Evolutionary conservation across 1,140 invertebrate genomes (phyloP).

Genomic region (Pogonomyrmex californicus): DNA sequence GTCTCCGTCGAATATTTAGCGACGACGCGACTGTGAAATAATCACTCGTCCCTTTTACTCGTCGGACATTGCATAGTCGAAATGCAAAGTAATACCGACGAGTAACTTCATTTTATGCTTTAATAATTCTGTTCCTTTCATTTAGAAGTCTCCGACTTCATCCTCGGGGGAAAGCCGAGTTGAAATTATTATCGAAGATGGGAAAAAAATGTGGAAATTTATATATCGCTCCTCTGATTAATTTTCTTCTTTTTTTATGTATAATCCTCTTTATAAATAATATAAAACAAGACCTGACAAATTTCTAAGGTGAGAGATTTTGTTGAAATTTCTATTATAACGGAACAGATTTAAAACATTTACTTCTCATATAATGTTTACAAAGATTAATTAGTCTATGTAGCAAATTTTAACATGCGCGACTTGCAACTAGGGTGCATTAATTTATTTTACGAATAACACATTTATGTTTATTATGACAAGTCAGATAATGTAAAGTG

Average conservation of each 20-base stretch:
- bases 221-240: not conserved
- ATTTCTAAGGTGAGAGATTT: not conserved
- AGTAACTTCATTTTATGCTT: not conserved
- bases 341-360: not conserved
- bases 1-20: slow-evolving; percentile 1
- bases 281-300: not conserved
- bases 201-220: not conserved
- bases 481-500: not conserved
- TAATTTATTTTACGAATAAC: slow-evolving; percentile 10
- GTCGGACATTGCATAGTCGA: not conserved
- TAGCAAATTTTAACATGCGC: not conserved
- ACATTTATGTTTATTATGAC: not conserved
- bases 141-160: not conserved
- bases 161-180: not conserved
- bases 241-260: not conserved
- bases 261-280: not conserved
- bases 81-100: not conserved
- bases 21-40: slow-evolving; percentile 2
- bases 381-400: not conserved
- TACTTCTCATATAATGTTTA: not conserved
- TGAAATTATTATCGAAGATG: not conserved
- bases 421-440: not conserved
- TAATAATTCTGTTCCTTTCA: not conserved
- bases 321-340: not conserved
- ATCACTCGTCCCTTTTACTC: not conserved